These are phyloP conservation scores for Eretmocerus hayati DNA, from an alignment of 2,888 invertebrate species.

Conservation along the genomic window DNA sequence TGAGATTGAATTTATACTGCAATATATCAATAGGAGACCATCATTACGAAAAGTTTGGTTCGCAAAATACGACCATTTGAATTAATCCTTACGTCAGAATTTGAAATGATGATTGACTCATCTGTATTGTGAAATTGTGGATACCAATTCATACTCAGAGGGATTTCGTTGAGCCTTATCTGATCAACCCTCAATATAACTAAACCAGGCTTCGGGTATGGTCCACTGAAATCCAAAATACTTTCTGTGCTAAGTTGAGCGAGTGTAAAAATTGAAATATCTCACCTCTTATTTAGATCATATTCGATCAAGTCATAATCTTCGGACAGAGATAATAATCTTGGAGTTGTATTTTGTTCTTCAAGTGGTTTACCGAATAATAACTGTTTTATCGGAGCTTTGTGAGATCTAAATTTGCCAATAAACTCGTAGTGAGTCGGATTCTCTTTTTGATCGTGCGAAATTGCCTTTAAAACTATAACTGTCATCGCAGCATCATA, in stretches of 20 bases:
- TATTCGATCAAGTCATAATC: slow-evolving; percentile 58
- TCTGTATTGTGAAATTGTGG: slow-evolving; percentile 45
- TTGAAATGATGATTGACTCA: slow-evolving; percentile 54
- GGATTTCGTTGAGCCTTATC: slow-evolving; percentile 54
- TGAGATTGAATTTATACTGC: slow-evolving; percentile 59
- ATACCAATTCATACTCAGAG: slow-evolving; percentile 51
- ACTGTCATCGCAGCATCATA: slow-evolving; percentile 54
- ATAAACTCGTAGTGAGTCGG: slow-evolving; percentile 51
- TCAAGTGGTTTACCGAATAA: slow-evolving; percentile 49
- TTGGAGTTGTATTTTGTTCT: slow-evolving; percentile 37
- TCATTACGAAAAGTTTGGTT: too few species aligned
- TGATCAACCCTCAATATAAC: slow-evolving; percentile 46
- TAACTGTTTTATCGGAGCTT: slow-evolving; percentile 52
- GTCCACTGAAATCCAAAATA: slow-evolving; percentile 25
- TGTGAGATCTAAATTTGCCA: slow-evolving; percentile 59
- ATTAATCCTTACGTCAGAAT: slow-evolving; percentile 51
- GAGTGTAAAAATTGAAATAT: background rate
- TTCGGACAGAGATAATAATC: slow-evolving; percentile 54
- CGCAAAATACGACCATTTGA: background rate
- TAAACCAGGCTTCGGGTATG: slow-evolving; percentile 36
- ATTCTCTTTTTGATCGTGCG: slow-evolving; percentile 32
- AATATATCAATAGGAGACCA: too few species aligned
- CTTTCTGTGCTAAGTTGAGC: background rate
- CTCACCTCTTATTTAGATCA: slow-evolving; percentile 48
- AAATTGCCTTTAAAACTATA: slow-evolving; percentile 40